Percentiles rank a stretch among this genome's conserved stretches.
Conservation (phyloP, 2,888 invertebrate species). For the Drosophila meridiana region DNA sequence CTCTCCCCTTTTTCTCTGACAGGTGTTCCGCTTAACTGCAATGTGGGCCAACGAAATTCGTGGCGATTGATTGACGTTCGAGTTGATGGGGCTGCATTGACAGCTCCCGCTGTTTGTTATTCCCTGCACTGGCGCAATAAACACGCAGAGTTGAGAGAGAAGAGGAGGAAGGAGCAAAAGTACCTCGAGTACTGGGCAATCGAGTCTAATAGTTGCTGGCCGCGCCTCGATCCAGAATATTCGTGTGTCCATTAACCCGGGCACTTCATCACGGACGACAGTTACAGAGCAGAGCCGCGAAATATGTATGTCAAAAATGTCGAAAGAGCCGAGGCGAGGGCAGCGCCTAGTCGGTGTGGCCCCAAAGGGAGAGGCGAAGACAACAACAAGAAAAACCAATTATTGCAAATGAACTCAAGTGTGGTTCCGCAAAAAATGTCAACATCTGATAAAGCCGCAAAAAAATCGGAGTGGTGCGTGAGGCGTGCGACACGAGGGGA, state of each 20-base stretch:
- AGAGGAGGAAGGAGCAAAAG: conserved; percentile 3
- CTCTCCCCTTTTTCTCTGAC: conserved; percentile 21
- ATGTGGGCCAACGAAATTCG: conserved; percentile 32
- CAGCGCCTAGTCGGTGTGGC: conserved; percentile 1
- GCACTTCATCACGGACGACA: conserved; percentile 53
- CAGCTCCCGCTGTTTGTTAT: conserved; percentile 60
- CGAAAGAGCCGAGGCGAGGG: background rate
- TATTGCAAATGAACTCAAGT: conserved; percentile 84
- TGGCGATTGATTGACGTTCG: conserved; percentile 41
- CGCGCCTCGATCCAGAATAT: conserved; percentile 25
- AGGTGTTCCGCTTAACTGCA: conserved; percentile 27
- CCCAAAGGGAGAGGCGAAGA: conserved; percentile 34
- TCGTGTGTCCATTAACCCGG: conserved; percentile 57
- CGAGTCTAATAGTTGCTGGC: conserved; percentile 7
- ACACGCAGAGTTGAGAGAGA: conserved; percentile 6
- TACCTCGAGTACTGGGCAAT: conserved; percentile 11
- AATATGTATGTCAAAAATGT: conserved; percentile 76
- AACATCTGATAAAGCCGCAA: conserved; percentile 60
- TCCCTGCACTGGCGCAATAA: conserved; percentile 40
- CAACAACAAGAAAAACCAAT: conserved; percentile 84
- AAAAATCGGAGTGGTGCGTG: conserved; percentile 27
- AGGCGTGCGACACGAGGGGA: no score
- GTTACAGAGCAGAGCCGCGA: conserved; percentile 40
- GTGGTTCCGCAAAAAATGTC: conserved; percentile 80
- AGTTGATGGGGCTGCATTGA: conserved; percentile 31